phyloP scores from a whole-genome alignment of 2,888 invertebrate species.

The Dermolepida albohirtum region DNA sequence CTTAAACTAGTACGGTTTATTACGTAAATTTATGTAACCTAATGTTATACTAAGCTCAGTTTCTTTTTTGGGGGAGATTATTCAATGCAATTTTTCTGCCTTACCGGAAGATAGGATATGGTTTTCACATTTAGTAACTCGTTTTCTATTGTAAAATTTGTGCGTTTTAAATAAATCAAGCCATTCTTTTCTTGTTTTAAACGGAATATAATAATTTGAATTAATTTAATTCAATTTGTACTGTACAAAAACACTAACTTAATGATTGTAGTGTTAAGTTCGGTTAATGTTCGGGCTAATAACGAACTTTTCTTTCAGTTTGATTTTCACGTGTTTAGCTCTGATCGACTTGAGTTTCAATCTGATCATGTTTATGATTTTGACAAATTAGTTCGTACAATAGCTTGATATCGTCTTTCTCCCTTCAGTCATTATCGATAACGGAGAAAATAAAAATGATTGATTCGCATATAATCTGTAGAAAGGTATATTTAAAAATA shows the following conservation, averaged over 20 bases:
- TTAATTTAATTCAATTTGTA: conserved; percentile 28
- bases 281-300: conserved; percentile 16
- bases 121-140: not conserved
- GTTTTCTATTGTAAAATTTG: conserved; percentile 39
- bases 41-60: not conserved
- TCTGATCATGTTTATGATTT: conserved; percentile 41
- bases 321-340: conserved; percentile 50
- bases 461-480: no score
- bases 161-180: conserved; percentile 39
- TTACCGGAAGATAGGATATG: conserved; percentile 28
- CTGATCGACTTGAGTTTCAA: conserved; percentile 45
- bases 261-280: conserved; percentile 28
- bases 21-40: conserved; percentile 9
- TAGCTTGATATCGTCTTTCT: conserved; percentile 23
- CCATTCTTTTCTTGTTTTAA: conserved; percentile 25
- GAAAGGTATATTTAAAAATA: conserved; percentile 1
- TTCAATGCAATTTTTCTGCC: conserved; percentile 32
- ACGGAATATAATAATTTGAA: conserved; percentile 11
- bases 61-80: conserved; percentile 6
- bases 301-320: conserved; percentile 44
- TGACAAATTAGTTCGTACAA: conserved; percentile 22
- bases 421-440: conserved; percentile 6
- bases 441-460: conserved; percentile 4
- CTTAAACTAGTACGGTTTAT: not conserved
- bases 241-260: conserved; percentile 19